These are phyloP conservation scores for Caenorhabditis macrosperma DNA, from an alignment of 2,888 invertebrate species.

Conservation along the genomic window DNA sequence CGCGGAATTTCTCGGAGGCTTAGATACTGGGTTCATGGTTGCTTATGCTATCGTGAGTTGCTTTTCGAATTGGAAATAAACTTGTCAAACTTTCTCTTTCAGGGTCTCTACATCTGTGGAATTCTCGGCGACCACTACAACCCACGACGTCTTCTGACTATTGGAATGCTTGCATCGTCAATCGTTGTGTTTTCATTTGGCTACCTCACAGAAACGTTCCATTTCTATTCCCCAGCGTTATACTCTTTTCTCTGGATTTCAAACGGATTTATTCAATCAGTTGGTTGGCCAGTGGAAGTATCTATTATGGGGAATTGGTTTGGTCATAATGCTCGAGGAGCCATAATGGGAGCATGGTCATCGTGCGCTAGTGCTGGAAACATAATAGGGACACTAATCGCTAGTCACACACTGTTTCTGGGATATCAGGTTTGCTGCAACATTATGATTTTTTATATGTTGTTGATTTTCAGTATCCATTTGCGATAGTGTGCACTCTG, in stretches of 20 bases:
- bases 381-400: slow-evolving; percentile 81
- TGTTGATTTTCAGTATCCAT: slow-evolving; percentile 81
- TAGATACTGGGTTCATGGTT: slow-evolving; percentile 72
- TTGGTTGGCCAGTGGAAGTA: slow-evolving; percentile 82
- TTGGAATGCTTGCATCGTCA: slow-evolving; percentile 81
- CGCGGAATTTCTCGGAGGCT: slow-evolving; percentile 68
- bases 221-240: slow-evolving; percentile 80
- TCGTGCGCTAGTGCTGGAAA: slow-evolving; percentile 81
- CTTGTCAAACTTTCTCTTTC: too few relatives aligned
- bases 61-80: neutral
- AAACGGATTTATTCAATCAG: slow-evolving; percentile 81
- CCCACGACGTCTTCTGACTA: slow-evolving; percentile 80
- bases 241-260: slow-evolving; percentile 81
- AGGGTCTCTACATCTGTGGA: slow-evolving; percentile 82
- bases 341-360: slow-evolving; percentile 82
- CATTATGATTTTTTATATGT: neutral
- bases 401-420: slow-evolving; percentile 80
- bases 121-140: slow-evolving; percentile 81
- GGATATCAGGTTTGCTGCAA: slow-evolving; percentile 82
- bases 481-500: slow-evolving; percentile 81
- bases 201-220: slow-evolving; percentile 80
- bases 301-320: slow-evolving; percentile 83
- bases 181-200: slow-evolving; percentile 81
- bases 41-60: slow-evolving; percentile 71
- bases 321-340: slow-evolving; percentile 81